Evolutionary conservation across 2,113 vertebrate species (phyloP).

Genomic region (Brachypodius melanocephalos): DNA sequence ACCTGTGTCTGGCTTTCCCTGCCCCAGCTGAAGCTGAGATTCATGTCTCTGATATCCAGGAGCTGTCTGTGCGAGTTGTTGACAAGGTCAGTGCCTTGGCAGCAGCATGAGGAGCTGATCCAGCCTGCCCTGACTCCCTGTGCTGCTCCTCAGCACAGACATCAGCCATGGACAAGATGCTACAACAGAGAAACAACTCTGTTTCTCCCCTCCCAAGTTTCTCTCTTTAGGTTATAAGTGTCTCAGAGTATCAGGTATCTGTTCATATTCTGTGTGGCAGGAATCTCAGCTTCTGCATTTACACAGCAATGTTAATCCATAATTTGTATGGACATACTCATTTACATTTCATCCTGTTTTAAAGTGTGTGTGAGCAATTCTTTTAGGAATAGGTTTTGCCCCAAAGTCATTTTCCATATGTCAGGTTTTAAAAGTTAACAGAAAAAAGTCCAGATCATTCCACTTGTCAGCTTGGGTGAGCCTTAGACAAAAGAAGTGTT

Average conservation of each 20-base stretch:
- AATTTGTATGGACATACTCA: background rate
- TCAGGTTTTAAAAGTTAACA: background rate
- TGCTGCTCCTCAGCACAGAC: background rate
- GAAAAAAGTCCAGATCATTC: background rate
- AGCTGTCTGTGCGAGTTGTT: constrained; percentile 87
- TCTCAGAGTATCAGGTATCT: background rate
- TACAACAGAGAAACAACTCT: background rate
- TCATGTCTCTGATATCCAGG: constrained; percentile 86
- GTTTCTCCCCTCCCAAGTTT: background rate
- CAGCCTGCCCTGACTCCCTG: background rate
- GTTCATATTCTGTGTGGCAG: background rate
- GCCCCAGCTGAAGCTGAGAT: constrained; percentile 81
- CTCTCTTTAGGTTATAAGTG: background rate
- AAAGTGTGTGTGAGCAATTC: background rate
- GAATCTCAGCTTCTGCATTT: background rate
- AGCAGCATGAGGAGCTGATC: background rate
- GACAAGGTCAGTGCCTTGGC: constrained; percentile 87
- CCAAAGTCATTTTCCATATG: background rate
- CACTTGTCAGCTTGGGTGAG: background rate
- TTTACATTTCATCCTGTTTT: background rate
- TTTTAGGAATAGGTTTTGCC: background rate
- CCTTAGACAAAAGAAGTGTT: background rate
- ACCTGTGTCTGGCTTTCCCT: constrained; percentile 89
- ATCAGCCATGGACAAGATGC: background rate
- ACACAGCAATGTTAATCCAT: background rate